Base-by-base conservation (phyloP, 2,888 invertebrate species). In the Eumerus sabulonum region DNA sequence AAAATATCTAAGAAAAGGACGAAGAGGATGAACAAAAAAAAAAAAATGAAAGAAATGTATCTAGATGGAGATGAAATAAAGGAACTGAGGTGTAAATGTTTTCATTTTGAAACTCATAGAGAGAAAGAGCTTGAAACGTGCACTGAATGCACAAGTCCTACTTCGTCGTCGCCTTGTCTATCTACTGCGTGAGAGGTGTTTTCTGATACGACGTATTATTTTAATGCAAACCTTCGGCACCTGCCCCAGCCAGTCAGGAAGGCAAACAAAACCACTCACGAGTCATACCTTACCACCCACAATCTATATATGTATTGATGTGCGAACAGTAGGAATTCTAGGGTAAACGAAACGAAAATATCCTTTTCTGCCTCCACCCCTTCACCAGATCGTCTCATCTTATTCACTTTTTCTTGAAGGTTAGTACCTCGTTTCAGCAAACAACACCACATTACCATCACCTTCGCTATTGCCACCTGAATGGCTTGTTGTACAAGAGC, bases 211-310 rank as follows among this genome's bases (percentile, higher is more conserved):
- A 79, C 74, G 68, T 79, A 79, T 79, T 79, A 79, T 79, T 79
- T 79, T 79, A 79, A 79, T 79, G 79, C 27, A 64, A 74, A 79
- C 74, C 79, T 79, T 79, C 73, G 79, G 74, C 79, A 79, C 79
- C 74, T 79, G 56, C 64, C 18, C 4, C 27, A n/a, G 13, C 14
- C 57, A 44, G n/a, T 40, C 42, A 38, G 27, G 27, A 27, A 42
- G 14, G 9, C 16, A 64, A 16, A 51, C 47, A 50, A 45, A 38
- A 73, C 53, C 57, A 38, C 54, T 57, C 53, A 53, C 59, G 59
- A 56, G 2, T 27, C 27, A 27, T 4, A 27, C 27, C 27, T 7
- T 27, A 27, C 27, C 7, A 27, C 27, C 7, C n/a, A n/a, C n/a
- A n/a, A n/a, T n/a, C n/a, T n/a, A n/a, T n/a, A n/a, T n/a, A n/a